A percentile compares a stretch with the other conserved stretches of the same genome.
These are phyloP conservation scores for Halocaridina rubra DNA, from an alignment of 2,888 invertebrate genomes.

Conservation along the genomic window DNA sequence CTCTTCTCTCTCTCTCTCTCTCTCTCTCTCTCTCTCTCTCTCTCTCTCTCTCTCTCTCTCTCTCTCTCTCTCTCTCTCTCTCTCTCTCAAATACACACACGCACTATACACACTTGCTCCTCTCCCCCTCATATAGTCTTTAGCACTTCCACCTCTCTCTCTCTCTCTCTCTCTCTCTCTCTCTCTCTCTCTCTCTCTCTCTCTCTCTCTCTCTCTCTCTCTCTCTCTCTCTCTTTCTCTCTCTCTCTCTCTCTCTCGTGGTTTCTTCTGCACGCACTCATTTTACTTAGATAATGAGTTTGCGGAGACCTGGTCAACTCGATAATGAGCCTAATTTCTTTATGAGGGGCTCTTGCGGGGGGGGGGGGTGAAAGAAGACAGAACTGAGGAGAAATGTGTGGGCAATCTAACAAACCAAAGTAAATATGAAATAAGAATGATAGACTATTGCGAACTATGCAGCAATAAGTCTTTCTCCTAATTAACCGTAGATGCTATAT, in stretches of 20 bases:
- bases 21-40: not conserved
- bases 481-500: too few species aligned
- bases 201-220: not conserved
- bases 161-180: not conserved
- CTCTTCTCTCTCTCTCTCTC: constrained; percentile 4
- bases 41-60: not conserved
- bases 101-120: not conserved
- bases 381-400: too few species aligned
- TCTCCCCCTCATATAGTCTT: not conserved
- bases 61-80: not conserved
- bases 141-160: not conserved
- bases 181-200: not conserved
- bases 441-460: too few species aligned
- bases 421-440: too few species aligned
- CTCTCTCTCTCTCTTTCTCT: not conserved
- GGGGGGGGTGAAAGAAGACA: too few species aligned
- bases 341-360: too few species aligned
- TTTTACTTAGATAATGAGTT: not conserved
- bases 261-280: not conserved
- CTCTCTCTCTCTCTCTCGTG: not conserved
- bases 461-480: too few species aligned
- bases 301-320: not conserved
- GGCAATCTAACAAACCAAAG: too few species aligned
- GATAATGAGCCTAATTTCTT: not conserved
- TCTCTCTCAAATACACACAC: not conserved